Base-by-base conservation (phyloP, 1,140 invertebrate species). In the Drosophila mojavensis region DNA sequence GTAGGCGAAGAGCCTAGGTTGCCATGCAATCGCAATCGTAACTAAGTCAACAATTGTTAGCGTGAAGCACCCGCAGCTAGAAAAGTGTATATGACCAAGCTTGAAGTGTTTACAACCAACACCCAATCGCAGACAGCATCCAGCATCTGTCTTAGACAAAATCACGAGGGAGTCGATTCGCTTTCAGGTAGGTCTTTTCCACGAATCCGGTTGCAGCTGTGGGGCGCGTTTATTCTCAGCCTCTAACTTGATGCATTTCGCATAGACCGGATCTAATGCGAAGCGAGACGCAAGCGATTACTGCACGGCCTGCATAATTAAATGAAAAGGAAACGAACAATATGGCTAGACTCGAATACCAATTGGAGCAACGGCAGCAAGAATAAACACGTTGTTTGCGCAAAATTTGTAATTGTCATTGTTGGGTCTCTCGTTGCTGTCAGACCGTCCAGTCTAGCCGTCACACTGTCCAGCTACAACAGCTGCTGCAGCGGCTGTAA, bases 241-340 rank as follows among this genome's bases (percentile, higher is more conserved):
- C 65, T 50, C 79, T 66, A 50, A 53, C 36, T 39, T 13, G 11
- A 11, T 39, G 36, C 36, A 39, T 13, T 39, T 11, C 36, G 36
- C 20, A 24, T 7, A 13, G 36, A 69, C 54, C 79, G 79, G 69
- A 83, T 79, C 77, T 79, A 78, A 70, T 70, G 66, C 51, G 51
- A 63, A 67, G 50, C 33, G 26, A 13, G 63, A 58, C 51, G 64
- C 64, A 71, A 69, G 33, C 28, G 7, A 36, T 36, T 36, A 10
- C 33, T 13, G 36, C 11, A 39, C 33, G 9, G 33, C 9, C 33
- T 33, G 33, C 28, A 30, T 30, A 30, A 30, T 30, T 30, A 33
- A 9, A 3, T 39, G 36, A 78, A 83, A 83, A 83, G 84, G 84
- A 86, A 86, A 86, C 79, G 63, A 53, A 53, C 65, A 70, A 68